Evolutionary conservation across 2,888 invertebrate species (phyloP).

Genomic region (Acanthoscelides obtectus): DNA sequence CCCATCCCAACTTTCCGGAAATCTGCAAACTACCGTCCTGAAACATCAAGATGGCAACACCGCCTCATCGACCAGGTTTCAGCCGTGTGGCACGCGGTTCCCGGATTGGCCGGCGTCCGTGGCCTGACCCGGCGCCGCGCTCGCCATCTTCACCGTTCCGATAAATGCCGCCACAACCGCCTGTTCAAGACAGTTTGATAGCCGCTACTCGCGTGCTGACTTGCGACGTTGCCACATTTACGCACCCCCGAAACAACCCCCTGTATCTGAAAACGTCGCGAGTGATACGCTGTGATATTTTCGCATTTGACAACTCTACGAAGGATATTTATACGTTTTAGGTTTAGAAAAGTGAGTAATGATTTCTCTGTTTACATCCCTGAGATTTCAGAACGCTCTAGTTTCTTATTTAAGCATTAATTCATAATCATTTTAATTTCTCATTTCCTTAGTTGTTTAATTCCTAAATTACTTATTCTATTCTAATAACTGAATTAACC

Average conservation of each 20-base stretch:
- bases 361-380: neutral
- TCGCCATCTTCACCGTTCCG: neutral
- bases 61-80: neutral
- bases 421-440: too few relatives aligned
- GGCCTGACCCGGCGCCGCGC: slow-evolving; percentile 1
- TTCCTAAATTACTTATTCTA: too few relatives aligned
- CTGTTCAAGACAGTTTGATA: neutral
- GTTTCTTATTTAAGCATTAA: too few relatives aligned
- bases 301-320: neutral
- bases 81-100: slow-evolving; percentile 1
- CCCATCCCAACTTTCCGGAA: neutral
- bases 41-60: neutral
- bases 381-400: neutral
- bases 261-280: neutral
- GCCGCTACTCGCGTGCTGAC: neutral
- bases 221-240: neutral
- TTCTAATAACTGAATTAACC: too few relatives aligned
- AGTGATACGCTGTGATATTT: neutral
- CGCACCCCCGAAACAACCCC: neutral
- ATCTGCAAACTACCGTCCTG: neutral
- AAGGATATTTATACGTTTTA: neutral
- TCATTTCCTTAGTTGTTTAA: too few relatives aligned
- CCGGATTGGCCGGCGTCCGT: neutral
- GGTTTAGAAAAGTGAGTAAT: neutral
- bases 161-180: neutral